These are phyloP conservation scores for Calameuta pallipes DNA, from an alignment of 2,888 invertebrate genomes.

Conservation along the genomic window DNA sequence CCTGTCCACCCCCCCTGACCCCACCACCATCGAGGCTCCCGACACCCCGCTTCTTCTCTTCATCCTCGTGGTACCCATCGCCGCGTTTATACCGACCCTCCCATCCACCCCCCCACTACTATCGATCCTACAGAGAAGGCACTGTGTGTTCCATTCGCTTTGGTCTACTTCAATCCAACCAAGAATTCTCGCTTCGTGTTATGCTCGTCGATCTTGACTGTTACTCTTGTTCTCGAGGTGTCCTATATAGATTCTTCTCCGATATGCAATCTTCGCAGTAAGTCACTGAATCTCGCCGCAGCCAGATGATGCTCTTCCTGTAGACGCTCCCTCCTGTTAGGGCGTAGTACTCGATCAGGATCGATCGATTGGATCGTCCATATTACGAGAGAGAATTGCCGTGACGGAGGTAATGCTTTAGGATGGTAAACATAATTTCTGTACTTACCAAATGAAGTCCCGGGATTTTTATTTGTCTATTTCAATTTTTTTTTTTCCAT, in stretches of 20 bases:
- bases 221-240: background rate
- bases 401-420: background rate
- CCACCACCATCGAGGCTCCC: background rate
- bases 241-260: background rate
- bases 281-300: background rate
- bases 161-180: slow-evolving; percentile 29
- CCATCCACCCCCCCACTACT: slow-evolving; percentile 41
- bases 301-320: background rate
- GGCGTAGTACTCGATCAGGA: background rate
- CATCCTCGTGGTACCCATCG: background rate
- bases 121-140: slow-evolving; percentile 52
- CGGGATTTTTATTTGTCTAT: background rate
- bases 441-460: background rate
- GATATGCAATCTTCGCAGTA: background rate
- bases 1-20: slow-evolving; percentile 26
- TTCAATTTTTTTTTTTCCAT: background rate
- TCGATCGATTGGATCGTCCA: background rate
- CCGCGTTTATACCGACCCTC: background rate
- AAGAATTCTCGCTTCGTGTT: background rate
- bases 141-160: slow-evolving; percentile 44
- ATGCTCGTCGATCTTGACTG: background rate
- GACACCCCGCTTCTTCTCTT: background rate
- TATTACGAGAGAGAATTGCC: background rate
- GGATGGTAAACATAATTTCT: background rate
- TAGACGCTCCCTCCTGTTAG: background rate